Conservation (phyloP, 2,113 vertebrate species). For the Caloenas nicobarica region DNA sequence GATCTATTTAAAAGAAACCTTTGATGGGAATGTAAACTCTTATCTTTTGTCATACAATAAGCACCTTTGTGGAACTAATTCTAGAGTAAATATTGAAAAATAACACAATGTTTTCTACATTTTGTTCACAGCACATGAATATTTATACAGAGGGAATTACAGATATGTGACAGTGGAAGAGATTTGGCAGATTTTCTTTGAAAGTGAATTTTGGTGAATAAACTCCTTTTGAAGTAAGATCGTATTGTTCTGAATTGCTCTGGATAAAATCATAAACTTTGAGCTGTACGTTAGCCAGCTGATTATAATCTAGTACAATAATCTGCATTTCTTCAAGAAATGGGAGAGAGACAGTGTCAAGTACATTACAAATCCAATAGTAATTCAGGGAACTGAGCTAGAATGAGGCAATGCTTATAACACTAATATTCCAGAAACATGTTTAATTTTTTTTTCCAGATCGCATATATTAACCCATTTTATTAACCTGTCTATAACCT, state of each 20-base stretch:
- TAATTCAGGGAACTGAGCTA: slow-evolving; percentile 36
- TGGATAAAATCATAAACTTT: neutral
- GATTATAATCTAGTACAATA: slow-evolving; percentile 31
- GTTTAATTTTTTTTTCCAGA: slow-evolving; percentile 60
- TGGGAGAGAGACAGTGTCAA: neutral
- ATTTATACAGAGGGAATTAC: slow-evolving; percentile 15
- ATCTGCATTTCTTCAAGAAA: slow-evolving; percentile 58
- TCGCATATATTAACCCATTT: slow-evolving; percentile 48
- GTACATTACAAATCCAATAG: slow-evolving; percentile 42
- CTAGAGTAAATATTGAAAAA: slow-evolving; percentile 59
- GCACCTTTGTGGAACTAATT: slow-evolving; percentile 9
- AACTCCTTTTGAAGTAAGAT: slow-evolving; percentile 15
- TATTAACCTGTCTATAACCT: slow-evolving; percentile 61
- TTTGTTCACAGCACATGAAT: neutral
- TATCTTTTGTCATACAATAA: slow-evolving; percentile 15
- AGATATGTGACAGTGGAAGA: neutral
- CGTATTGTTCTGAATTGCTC: neutral
- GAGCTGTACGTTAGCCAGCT: slow-evolving; percentile 11
- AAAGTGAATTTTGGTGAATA: slow-evolving; percentile 46
- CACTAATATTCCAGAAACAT: neutral
- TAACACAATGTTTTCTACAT: neutral
- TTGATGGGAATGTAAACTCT: slow-evolving; percentile 29
- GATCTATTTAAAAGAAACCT: slow-evolving; percentile 53
- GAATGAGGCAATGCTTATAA: neutral
- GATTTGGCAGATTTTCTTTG: slow-evolving; percentile 30